Conservation (phyloP, 2,113 vertebrate species). For the Macaca fascicularis region T2T-MFA8v1.1 NC_088389.1:87684001-87684500, state of each 20-base stretch:
- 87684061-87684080: neutral
- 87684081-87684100: neutral
- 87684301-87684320: neutral
- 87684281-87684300: neutral
- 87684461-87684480: neutral
- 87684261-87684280: neutral
- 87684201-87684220: neutral
- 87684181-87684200: neutral
- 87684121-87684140: neutral
- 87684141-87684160: neutral
- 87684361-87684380: neutral
- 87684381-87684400: neutral
- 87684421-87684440: neutral
- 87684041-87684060: neutral
- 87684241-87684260: neutral
- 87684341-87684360: neutral
- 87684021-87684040: neutral
- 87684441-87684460: neutral
- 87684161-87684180: neutral
- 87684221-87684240: neutral
- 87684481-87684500: neutral
- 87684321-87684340: neutral
- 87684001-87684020: neutral
- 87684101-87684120: neutral
- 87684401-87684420: neutral